phyloP scores from a whole-genome alignment of 2,113 vertebrate genomes.

The Callochromis pleurospilus region DNA sequence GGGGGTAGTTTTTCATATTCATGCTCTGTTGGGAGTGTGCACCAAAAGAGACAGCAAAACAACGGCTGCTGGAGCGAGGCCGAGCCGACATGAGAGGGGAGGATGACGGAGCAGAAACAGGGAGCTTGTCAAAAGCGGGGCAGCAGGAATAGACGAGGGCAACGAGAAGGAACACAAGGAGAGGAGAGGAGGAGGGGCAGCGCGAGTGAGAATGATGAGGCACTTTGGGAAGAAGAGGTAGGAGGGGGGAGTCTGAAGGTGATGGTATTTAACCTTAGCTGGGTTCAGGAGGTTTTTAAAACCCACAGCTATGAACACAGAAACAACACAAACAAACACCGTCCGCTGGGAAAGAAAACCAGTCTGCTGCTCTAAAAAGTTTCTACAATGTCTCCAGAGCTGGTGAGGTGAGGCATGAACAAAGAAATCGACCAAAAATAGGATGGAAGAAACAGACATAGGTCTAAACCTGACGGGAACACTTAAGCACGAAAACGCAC shows the following conservation, averaged over 20 bases:
- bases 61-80: conserved; percentile 31
- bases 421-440: not conserved
- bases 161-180: conserved; percentile 12
- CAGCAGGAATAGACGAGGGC: conserved; percentile 34
- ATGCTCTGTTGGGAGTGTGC: conserved; percentile 45
- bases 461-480: not conserved
- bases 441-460: not conserved
- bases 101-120: conserved; percentile 55
- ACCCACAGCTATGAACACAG: not conserved
- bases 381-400: not conserved
- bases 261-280: conserved; percentile 21
- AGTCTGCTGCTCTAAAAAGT: not conserved
- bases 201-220: not conserved
- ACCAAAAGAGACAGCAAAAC: conserved; percentile 16
- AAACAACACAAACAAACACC: not conserved
- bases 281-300: not conserved
- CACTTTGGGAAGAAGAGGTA: not conserved
- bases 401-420: not conserved
- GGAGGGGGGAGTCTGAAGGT: not conserved
- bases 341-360: not conserved
- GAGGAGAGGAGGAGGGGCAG: not conserved
- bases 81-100: conserved; percentile 29
- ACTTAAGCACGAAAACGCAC: conserved; percentile 8
- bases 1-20: conserved; percentile 29
- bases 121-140: conserved; percentile 47